Base-by-base conservation (phyloP, 2,797 vertebrate genomes). In the Miichthys miiuy region DNA sequence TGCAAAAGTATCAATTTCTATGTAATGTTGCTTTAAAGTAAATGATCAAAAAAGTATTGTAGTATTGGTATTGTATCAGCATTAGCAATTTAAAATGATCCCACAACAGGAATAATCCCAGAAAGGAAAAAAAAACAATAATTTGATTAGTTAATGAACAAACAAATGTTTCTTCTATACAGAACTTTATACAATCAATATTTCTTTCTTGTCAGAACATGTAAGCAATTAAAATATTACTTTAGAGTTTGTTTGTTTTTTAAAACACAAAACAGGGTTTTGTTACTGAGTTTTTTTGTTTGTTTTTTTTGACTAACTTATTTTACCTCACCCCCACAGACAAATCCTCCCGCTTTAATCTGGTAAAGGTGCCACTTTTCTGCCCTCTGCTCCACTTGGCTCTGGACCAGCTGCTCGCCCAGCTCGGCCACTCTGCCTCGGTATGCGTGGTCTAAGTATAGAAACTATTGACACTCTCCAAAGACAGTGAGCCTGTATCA, bases 371-470 rank as follows among this genome's bases (percentile, higher is more conserved):
- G 44, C 61, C 73, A 46, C 48, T 25, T 25, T 61, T 10, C 9
- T 70, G 73, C 72, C 52, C 67, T 83, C 67, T 81, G 76, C 62
- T 77, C 78, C 71, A 74, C 50, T 82, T 87, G 75, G 86, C 86
- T 80, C 52, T 16, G 14, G 67, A 48, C 44, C 76, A 77, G 80
- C 76, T 74, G 85, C 46, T 85, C 72, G 6, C 50, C 64, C 47
- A 42, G 66, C 71, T 77, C 70, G 79, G 14, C 41, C 18, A 0
- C 48, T 44, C 72, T 16, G 67, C 34, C 58, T 65, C 21, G 8
- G 30, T 42, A 61, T 69, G 73, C 57, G 20, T 12, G 21, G 1
- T 79, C 85, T 80, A 89, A 86, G 57, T 83, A 86, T 87, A 87
- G 88, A 89, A 76, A 72, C 85, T 58, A 77, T 46, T 60, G 80